Evolutionary conservation across 2,888 invertebrate species (phyloP).

Genomic region (Eulithis testata): DNA sequence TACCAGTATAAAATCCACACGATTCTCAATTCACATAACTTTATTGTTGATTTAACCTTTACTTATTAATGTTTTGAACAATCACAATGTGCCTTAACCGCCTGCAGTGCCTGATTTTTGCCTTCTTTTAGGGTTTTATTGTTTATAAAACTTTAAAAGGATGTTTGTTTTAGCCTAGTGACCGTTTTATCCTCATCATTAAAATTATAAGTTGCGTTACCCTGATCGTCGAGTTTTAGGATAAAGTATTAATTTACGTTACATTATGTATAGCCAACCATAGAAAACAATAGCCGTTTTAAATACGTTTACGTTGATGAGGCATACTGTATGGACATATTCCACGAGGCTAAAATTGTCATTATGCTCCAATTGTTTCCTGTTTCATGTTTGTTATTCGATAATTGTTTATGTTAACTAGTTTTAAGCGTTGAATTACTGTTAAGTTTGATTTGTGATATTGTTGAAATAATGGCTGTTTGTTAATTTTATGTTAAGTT

Average conservation of each 20-base stretch:
- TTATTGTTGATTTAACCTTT: not conserved
- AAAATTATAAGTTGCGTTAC: slow-evolving; percentile 29
- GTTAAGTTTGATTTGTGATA: slow-evolving; percentile 77
- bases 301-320: slow-evolving; percentile 32
- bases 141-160: slow-evolving; percentile 29
- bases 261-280: slow-evolving; percentile 33
- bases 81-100: slow-evolving; percentile 74
- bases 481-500: slow-evolving; percentile 85
- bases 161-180: slow-evolving; percentile 49
- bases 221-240: slow-evolving; percentile 25
- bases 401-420: slow-evolving; percentile 67
- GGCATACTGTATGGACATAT: slow-evolving; percentile 34
- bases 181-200: slow-evolving; percentile 57
- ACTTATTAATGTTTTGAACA: slow-evolving; percentile 42
- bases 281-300: slow-evolving; percentile 36
- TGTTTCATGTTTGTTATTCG: slow-evolving; percentile 42
- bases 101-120: slow-evolving; percentile 65
- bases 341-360: slow-evolving; percentile 66
- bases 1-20: not conserved
- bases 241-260: slow-evolving; percentile 39
- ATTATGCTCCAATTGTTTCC: slow-evolving; percentile 58
- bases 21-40: not conserved
- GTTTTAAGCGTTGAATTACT: slow-evolving; percentile 78
- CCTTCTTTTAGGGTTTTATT: slow-evolving; percentile 61
- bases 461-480: slow-evolving; percentile 74